Percentiles rank a stretch among this genome's conserved stretches.
Conservation (phyloP, 1,140 invertebrate genomes). For the Arion vulgaris region DNA sequence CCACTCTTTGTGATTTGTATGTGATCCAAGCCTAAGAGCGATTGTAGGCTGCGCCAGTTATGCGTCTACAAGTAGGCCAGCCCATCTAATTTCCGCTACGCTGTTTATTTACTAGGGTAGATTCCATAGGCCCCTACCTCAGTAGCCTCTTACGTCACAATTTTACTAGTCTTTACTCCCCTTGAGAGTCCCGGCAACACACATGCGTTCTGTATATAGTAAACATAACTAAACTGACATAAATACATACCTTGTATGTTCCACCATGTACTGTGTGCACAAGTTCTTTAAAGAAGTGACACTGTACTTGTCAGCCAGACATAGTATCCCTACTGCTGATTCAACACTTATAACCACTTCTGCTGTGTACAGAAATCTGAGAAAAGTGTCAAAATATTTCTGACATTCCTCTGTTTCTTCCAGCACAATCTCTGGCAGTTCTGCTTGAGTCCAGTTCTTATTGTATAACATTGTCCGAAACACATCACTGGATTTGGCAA, state of each 20-base stretch:
- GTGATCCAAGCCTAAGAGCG: no score
- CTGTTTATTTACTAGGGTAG: no score
- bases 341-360: conserved; percentile 65
- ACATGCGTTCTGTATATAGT: no score
- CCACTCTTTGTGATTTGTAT: no score
- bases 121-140: no score
- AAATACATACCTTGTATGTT: conserved; percentile 54
- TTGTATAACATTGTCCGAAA: conserved; percentile 71
- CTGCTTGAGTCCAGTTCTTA: conserved; percentile 59
- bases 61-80: no score
- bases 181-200: no score
- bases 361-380: conserved; percentile 71
- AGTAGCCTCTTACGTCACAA: no score
- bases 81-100: no score
- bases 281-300: conserved; percentile 69
- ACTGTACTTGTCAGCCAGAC: conserved; percentile 72
- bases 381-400: conserved; percentile 68
- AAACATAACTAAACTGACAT: conserved; percentile 58
- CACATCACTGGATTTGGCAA: conserved; percentile 71
- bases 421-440: conserved; percentile 60
- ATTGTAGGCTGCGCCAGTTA: no score
- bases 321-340: conserved; percentile 70
- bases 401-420: conserved; percentile 70
- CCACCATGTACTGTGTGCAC: conserved; percentile 70
- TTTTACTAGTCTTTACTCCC: no score